These are phyloP conservation scores for Fabriciana adippe DNA, from an alignment of 2,888 invertebrate species.

Conservation along the genomic window DNA sequence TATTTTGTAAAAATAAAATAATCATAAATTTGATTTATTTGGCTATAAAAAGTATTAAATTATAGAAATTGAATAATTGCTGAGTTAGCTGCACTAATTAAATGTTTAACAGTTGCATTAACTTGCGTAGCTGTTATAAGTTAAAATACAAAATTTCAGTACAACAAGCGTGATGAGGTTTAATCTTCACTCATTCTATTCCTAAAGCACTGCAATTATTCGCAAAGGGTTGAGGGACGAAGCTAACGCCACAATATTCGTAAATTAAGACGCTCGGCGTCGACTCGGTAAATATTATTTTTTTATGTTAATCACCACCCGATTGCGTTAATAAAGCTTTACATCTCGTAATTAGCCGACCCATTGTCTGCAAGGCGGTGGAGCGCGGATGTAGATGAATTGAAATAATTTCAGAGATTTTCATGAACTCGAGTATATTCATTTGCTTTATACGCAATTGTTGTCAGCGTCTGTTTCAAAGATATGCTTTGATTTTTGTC, in stretches of 20 bases:
- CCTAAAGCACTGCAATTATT: slow-evolving; percentile 76
- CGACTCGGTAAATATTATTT: slow-evolving; percentile 79
- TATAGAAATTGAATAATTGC: no score
- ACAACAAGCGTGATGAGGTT: slow-evolving; percentile 70
- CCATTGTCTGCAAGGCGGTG: slow-evolving; percentile 53
- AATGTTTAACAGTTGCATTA: no score
- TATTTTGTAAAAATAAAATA: no score
- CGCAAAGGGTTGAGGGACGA: slow-evolving; percentile 74
- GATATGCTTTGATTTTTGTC: background rate
- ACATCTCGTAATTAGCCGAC: slow-evolving; percentile 74
- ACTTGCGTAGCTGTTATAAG: slow-evolving; percentile 27
- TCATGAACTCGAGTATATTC: slow-evolving; percentile 29
- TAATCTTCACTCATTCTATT: slow-evolving; percentile 76
- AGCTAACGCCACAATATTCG: slow-evolving; percentile 78
- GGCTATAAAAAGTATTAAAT: no score
- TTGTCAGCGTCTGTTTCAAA: background rate
- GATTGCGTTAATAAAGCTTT: slow-evolving; percentile 82
- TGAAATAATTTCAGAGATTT: slow-evolving; percentile 43
- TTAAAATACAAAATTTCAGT: slow-evolving; percentile 69
- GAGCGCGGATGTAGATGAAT: slow-evolving; percentile 53
- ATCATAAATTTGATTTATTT: no score
- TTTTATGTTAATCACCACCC: slow-evolving; percentile 80
- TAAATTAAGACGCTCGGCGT: slow-evolving; percentile 73
- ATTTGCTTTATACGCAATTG: slow-evolving; percentile 13
- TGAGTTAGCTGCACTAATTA: no score